phyloP scores from a whole-genome alignment of 2,113 vertebrate species.

The Nymphicus hollandicus region DNA sequence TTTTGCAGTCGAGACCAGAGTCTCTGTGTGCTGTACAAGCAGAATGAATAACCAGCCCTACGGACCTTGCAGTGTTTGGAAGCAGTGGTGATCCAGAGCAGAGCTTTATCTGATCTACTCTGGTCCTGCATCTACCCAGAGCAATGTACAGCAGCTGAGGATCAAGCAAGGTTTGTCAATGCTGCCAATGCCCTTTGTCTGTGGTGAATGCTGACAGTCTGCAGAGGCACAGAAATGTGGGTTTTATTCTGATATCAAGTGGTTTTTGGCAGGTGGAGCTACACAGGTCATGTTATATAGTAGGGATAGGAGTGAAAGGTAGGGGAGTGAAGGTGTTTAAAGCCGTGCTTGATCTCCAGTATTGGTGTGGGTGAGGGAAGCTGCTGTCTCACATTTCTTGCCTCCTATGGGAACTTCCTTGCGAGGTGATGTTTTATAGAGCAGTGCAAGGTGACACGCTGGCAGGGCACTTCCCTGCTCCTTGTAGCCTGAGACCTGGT shows the following conservation, averaged over 20 bases:
- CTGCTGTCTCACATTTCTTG: neutral
- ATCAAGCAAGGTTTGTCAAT: neutral
- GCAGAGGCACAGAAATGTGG: neutral
- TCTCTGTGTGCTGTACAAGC: accelerated
- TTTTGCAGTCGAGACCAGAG: neutral
- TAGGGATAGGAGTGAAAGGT: neutral
- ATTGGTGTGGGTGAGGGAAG: neutral
- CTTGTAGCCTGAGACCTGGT: neutral
- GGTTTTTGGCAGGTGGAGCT: neutral
- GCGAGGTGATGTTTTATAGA: neutral
- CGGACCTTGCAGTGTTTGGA: neutral
- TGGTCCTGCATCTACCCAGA: neutral
- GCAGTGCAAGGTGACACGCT: neutral
- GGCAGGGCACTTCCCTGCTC: neutral
- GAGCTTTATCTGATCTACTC: neutral
- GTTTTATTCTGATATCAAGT: neutral
- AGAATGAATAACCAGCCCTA: neutral
- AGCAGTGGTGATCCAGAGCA: neutral
- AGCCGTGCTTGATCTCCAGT: neutral
- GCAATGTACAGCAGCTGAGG: neutral
- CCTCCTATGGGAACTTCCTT: neutral
- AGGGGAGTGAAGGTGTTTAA: neutral
- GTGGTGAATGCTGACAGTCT: neutral
- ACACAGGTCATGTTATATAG: neutral
- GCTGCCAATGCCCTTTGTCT: neutral